Evolutionary conservation across 2,797 vertebrate species (phyloP).

Genomic region (Gambusia yucatana): DNA sequence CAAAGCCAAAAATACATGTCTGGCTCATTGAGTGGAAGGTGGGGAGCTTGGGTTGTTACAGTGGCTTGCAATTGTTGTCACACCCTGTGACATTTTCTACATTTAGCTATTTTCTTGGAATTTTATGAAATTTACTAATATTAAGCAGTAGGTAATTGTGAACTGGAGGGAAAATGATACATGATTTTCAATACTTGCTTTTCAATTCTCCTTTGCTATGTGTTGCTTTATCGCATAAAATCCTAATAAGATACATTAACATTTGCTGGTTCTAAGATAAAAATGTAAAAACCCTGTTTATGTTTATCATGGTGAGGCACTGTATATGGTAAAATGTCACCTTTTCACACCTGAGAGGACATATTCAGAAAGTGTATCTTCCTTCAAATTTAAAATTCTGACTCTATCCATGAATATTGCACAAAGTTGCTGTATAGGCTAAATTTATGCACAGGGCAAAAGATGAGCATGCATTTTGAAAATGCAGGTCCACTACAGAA

Average conservation of each 20-base stretch:
- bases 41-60: background rate
- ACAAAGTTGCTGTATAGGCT: background rate
- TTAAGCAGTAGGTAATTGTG: background rate
- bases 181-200: background rate
- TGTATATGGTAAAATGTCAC: background rate
- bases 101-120: background rate
- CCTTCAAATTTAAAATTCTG: background rate
- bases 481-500: slow-evolving; percentile 15
- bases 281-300: background rate
- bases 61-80: background rate
- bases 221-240: background rate
- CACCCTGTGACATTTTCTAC: background rate
- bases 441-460: slow-evolving; percentile 20
- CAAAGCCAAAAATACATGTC: background rate
- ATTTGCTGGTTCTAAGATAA: background rate
- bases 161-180: background rate
- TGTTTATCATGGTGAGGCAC: background rate
- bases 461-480: slow-evolving; percentile 9
- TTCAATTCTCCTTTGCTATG: background rate
- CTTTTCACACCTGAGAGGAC: background rate
- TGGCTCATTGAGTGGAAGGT: background rate
- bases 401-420: slow-evolving; percentile 22
- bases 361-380: slow-evolving; percentile 1
- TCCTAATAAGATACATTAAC: background rate
- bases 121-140: background rate